Evolutionary conservation across 1,140 invertebrate species (phyloP).

Genomic region (Zaprionus kolodkinae): DNA sequence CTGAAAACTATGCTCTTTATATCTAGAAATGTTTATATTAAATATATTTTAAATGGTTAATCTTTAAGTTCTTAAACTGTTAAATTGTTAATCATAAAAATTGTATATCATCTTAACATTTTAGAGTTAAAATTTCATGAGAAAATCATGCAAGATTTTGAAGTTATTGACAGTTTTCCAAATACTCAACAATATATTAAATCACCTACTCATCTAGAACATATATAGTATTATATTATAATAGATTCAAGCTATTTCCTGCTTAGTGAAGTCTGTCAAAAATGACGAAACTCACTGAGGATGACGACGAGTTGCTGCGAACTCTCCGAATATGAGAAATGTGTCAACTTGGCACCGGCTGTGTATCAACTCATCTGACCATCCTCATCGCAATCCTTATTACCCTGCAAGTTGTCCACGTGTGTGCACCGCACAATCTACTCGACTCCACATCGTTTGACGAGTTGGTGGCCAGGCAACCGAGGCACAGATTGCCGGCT

Average conservation of each 20-base stretch:
- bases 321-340: constrained; percentile 56
- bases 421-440: background rate
- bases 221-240: too few relatives aligned
- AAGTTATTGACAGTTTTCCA: background rate
- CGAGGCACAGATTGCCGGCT: constrained; percentile 13
- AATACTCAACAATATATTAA: too few relatives aligned
- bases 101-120: background rate
- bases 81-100: too few relatives aligned
- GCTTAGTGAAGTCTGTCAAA: constrained; percentile 40
- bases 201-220: too few relatives aligned
- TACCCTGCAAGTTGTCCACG: constrained; percentile 5
- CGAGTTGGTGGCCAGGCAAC: background rate
- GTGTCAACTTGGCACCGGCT: constrained; percentile 42
- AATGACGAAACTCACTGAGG: constrained; percentile 24
- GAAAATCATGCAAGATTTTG: too few relatives aligned
- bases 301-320: constrained; percentile 17
- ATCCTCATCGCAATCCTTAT: constrained; percentile 10
- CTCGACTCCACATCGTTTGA: background rate
- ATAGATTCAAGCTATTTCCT: background rate
- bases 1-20: too few relatives aligned
- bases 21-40: too few relatives aligned
- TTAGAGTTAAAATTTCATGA: background rate
- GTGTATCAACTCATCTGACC: constrained; percentile 4
- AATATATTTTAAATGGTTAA: too few relatives aligned
- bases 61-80: too few relatives aligned